Evolutionary conservation across 1,140 invertebrate species (phyloP), one percentile per base, ranked within the genome.

Genomic region (Papilio polytes): DNA sequence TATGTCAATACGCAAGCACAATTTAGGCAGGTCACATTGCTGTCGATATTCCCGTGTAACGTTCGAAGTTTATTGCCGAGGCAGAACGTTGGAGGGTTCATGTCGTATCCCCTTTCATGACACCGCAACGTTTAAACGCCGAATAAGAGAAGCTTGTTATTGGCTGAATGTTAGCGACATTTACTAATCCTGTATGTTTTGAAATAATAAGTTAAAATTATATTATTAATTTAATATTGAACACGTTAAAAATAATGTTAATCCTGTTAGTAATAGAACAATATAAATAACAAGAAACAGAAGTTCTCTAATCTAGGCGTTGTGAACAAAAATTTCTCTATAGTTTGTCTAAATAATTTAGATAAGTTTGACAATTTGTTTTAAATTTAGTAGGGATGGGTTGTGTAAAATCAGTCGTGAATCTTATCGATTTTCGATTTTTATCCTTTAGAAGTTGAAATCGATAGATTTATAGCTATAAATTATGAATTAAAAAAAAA

Each of bases 51-150:
- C 51, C 66, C 48, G 41, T 41, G 59, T 80, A 80, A 80, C 78
- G 78, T 73, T 63, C 66, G 10, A 70, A 70, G 63, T 70, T 70
- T 70, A 78, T 78, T 78, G 77, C 77, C 56, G 56, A n/a, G 36
- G 26, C 76, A 63, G 77, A 56, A 78, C 56, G 56, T 78, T 78
- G 56, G 77, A 20, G 44, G 77, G 77, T 41, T 78, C 77, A 78
- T 78, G 77, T 78, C 77, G 77, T 78, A 44, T 78, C 77, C 77
- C 59, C 41, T 78, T 78, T 78, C 77, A 78, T 78, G 77, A 78
- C 77, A 78, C 77, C 77, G 77, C 77, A 78, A 66, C 77, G 77
- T 78, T 78, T 78, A 59, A 78, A 78, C 66, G n/a, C 59, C 66
- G 56, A 46, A 78, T 78, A 66, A 78, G 56, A 78, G 10, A 78